A percentile compares a stretch with the other conserved stretches of the same genome.
Evolutionary conservation across 2,113 vertebrate species (phyloP).

Genomic region (Cyprinus carpio): DNA sequence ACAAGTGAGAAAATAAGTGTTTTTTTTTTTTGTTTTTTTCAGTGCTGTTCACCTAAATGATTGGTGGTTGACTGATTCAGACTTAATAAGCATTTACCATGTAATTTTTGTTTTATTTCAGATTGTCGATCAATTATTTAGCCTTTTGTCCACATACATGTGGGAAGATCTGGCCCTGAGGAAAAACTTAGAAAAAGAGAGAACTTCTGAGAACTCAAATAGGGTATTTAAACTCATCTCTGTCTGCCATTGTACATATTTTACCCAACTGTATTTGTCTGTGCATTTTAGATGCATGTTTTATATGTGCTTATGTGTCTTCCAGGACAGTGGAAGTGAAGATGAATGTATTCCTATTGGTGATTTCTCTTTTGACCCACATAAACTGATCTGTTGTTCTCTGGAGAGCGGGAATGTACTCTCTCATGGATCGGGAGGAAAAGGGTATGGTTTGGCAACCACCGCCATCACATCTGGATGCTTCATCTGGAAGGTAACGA

Average conservation of each 20-base stretch:
- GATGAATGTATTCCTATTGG: constrained; percentile 81
- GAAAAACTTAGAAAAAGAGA: constrained; percentile 60
- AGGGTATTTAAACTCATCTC: constrained; percentile 60
- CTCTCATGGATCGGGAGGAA: constrained; percentile 79
- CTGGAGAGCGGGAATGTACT: constrained; percentile 79
- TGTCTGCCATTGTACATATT: not conserved
- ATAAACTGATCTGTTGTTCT: constrained; percentile 78
- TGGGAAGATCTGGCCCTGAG: constrained; percentile 74
- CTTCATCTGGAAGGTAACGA: constrained; percentile 79
- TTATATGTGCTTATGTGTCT: constrained; percentile 23
- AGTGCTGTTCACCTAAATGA: not conserved
- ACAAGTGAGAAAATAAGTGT: constrained; percentile 64
- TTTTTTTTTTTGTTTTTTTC: not conserved
- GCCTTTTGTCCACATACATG: constrained; percentile 77
- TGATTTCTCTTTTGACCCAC: constrained; percentile 81
- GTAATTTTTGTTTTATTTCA: constrained; percentile 45
- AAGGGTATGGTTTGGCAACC: constrained; percentile 80
- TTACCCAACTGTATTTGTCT: not conserved
- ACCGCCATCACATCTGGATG: constrained; percentile 80
- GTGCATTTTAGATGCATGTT: not conserved
- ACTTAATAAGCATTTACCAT: not conserved
- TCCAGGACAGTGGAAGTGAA: constrained; percentile 68
- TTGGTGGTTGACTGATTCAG: not conserved
- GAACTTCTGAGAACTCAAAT: constrained; percentile 56
- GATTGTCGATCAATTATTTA: constrained; percentile 79